A percentile compares a stretch with the other conserved stretches of the same genome.
These are phyloP conservation scores for Patella pellucida DNA, from an alignment of 2,888 invertebrate species.

Conservation along the genomic window DNA sequence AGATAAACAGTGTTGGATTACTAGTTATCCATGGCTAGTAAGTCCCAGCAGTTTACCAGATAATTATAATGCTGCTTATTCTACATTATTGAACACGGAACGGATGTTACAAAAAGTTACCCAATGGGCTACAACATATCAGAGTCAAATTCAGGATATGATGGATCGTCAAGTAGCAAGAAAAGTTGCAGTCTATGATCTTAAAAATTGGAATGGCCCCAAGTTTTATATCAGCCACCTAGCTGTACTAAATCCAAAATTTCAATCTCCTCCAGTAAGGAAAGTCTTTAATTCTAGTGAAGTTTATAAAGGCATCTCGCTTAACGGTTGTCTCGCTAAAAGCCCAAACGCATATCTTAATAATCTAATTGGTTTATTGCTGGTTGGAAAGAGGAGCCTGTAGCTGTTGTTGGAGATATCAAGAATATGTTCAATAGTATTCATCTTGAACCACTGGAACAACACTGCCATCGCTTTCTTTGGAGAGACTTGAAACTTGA, in stretches of 20 bases:
- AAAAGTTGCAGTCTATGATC: slow-evolving; percentile 4
- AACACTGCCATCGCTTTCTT: slow-evolving; percentile 18
- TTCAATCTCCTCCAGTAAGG: slow-evolving; percentile 13
- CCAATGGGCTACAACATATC: slow-evolving; percentile 3
- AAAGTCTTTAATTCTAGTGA: slow-evolving; percentile 15
- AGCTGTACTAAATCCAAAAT: slow-evolving; percentile 19
- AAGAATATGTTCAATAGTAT: slow-evolving; percentile 18
- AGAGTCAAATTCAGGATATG: slow-evolving; percentile 13
- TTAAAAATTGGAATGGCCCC: slow-evolving; percentile 14
- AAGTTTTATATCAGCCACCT: background rate
- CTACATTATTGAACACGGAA: slow-evolving; percentile 17
- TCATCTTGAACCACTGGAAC: slow-evolving; percentile 12
- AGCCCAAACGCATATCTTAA: slow-evolving; percentile 15
- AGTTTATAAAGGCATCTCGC: background rate
- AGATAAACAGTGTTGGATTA: slow-evolving; percentile 10
- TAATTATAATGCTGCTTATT: slow-evolving; percentile 11
- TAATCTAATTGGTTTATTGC: slow-evolving; percentile 14
- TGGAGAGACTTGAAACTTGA: slow-evolving; percentile 12
- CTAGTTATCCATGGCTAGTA: slow-evolving; percentile 23
- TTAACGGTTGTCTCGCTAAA: slow-evolving; percentile 15
- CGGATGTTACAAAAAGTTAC: background rate
- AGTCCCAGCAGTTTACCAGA: slow-evolving; percentile 20
- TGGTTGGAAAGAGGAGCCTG: slow-evolving; percentile 1
- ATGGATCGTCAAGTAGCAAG: slow-evolving; percentile 10
- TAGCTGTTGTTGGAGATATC: slow-evolving; percentile 19